A percentile compares a stretch with the other conserved stretches of the same genome.
phyloP scores from a whole-genome alignment of 2,113 vertebrate species.

The Oryzias javanicus region DNA sequence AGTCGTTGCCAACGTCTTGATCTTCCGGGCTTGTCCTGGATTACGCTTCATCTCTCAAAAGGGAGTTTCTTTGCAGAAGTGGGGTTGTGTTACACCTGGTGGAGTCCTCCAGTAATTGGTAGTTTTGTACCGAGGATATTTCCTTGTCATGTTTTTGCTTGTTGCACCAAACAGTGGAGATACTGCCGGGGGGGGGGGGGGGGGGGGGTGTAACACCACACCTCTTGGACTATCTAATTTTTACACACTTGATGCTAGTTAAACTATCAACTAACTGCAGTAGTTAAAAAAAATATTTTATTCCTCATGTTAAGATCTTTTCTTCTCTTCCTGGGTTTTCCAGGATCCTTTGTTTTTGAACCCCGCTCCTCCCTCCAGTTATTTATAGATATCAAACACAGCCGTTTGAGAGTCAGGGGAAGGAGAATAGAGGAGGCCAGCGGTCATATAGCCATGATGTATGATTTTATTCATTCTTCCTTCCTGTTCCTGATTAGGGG shows the following conservation, averaged over 20 bases:
- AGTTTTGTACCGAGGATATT: neutral
- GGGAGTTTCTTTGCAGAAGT: conserved; percentile 6
- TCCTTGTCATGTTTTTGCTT: neutral
- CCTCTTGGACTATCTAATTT: neutral
- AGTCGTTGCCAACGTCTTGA: conserved; percentile 15
- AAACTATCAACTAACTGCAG: no score
- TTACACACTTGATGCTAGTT: neutral
- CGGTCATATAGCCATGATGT: conserved; percentile 55
- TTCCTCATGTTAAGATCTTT: neutral
- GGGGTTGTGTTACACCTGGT: neutral
- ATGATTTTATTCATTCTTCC: conserved; percentile 65
- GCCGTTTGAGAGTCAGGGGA: conserved; percentile 6
- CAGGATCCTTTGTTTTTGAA: neutral
- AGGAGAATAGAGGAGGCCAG: conserved; percentile 37
- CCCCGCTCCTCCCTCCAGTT: conserved; percentile 25
- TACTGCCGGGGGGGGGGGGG: neutral
- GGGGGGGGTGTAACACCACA: neutral
- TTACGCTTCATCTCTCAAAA: conserved; percentile 16
- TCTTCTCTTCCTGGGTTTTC: neutral
- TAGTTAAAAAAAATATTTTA: neutral
- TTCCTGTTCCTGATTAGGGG: conserved; percentile 76
- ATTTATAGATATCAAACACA: conserved; percentile 53
- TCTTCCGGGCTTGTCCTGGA: conserved; percentile 5
- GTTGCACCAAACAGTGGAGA: conserved; percentile 1
- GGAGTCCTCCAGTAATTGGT: neutral